These are phyloP conservation scores for Yponomeuta sedellus DNA, from an alignment of 2,888 invertebrate species.

Conservation along the genomic window DNA sequence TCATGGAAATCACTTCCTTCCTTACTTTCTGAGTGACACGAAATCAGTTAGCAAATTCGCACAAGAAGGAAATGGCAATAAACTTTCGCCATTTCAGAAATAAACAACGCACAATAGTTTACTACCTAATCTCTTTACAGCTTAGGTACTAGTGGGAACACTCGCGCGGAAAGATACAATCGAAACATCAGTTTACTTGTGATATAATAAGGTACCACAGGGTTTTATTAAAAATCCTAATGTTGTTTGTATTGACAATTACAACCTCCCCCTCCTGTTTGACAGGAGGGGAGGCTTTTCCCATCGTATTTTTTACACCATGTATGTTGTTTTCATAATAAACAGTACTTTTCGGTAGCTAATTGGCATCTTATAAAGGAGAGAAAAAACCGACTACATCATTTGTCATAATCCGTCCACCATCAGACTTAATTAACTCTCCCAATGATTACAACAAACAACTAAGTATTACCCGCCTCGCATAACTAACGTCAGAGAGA, in stretches of 20 bases:
- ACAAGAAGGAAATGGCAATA: neutral
- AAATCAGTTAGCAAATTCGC: neutral
- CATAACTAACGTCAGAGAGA: constrained; percentile 50
- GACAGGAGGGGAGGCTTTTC: too few relatives aligned
- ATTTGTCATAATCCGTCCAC: constrained; percentile 4
- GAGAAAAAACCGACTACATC: neutral
- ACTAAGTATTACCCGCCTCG: constrained; percentile 19
- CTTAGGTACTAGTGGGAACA: too few relatives aligned
- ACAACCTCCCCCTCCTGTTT: too few relatives aligned
- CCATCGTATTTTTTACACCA: neutral
- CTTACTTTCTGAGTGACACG: neutral
- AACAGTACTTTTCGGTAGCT: neutral
- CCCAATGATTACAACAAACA: constrained; percentile 44
- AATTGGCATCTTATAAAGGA: neutral
- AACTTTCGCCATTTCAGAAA: neutral
- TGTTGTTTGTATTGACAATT: too few relatives aligned
- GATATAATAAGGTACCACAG: too few relatives aligned
- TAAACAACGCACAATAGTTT: neutral
- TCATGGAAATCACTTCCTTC: neutral
- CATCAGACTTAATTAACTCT: constrained; percentile 19
- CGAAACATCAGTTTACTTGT: too few relatives aligned
- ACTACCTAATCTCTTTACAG: too few relatives aligned
- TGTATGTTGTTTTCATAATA: neutral
- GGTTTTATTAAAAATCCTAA: too few relatives aligned
- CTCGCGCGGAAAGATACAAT: too few relatives aligned